Evolutionary conservation across 2,888 invertebrate genomes (phyloP), one percentile per base, ranked within the genome.

Genomic region (Cryptocheilus praepositus): DNA sequence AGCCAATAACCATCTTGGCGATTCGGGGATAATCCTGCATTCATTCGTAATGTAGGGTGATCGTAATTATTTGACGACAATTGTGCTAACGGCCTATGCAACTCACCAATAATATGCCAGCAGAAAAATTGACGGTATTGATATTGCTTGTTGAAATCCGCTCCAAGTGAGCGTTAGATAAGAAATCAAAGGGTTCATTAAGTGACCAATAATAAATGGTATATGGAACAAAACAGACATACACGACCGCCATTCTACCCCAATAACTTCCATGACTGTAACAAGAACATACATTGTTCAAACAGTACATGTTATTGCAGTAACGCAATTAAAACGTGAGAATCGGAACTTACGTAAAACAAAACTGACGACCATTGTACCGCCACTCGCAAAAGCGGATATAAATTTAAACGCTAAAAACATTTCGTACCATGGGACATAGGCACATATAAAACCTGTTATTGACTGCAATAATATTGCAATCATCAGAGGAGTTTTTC

Each of bases 351-450:
- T 77, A 90, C 90, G 90, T 28, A 93, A 89, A 57, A 94, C 92
- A 77, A 93, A 93, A 76, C 92, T 91, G 70, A 92, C 92, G 19
- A 93, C 90, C 91, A 93, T 93, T 1, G 92, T 91, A 43, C 93
- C 93, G 69, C 93, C 93, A 15, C 92, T 90, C 8, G 92, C 90
- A 61, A 91, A 85, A 36, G 93, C 93, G 63, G 91, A 91, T 2
- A 92, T 81, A 76, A 92, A 92, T 73, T 93, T 90, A 57, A 91
- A 89, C 15, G 91, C 75, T 22, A 93, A 82, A 83, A 93, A 93
- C 82, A 92, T 86, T 90, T 91, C 91, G 73, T 92, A 91, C 83
- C 91, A 89, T 3, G 92, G 91, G 2, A 90, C 90, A 54, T 91
- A 89, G 0, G 92, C 91, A 43, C 92, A 92, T 18, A 90, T 67